Conservation (phyloP, 2,888 invertebrate genomes). For the Machimus atricapillus region DNA sequence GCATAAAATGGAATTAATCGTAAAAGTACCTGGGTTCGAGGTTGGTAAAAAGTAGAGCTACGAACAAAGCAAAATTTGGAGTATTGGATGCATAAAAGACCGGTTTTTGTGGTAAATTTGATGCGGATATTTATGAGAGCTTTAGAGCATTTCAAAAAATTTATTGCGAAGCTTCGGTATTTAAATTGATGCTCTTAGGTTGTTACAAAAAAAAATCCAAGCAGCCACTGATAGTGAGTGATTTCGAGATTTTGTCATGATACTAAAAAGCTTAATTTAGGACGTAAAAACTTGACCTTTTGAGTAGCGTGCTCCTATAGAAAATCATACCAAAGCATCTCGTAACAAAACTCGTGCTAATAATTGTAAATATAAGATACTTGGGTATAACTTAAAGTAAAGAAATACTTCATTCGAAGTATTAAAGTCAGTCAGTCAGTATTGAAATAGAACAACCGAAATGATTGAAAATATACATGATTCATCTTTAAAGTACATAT, state of each 20-base stretch:
- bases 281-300: background rate
- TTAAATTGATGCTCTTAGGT: background rate
- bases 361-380: too few species aligned
- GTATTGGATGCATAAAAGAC: background rate
- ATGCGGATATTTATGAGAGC: background rate
- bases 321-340: too few species aligned
- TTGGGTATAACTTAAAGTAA: too few species aligned
- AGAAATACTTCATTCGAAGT: too few species aligned
- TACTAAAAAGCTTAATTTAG: background rate
- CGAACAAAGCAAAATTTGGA: background rate
- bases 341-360: too few species aligned
- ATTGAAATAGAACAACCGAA: too few species aligned
- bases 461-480: too few species aligned
- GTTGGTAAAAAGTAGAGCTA: background rate
- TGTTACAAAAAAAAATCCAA: background rate
- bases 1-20: conserved; percentile 32
- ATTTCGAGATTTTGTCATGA: background rate
- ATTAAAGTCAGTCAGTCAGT: too few species aligned
- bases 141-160: background rate
- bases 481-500: background rate
- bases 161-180: background rate
- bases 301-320: background rate
- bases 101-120: background rate
- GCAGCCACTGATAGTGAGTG: background rate
- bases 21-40: conserved; percentile 7